Base-by-base conservation (phyloP, 2,113 vertebrate species). In the Neodontobutis hainanensis region DNA sequence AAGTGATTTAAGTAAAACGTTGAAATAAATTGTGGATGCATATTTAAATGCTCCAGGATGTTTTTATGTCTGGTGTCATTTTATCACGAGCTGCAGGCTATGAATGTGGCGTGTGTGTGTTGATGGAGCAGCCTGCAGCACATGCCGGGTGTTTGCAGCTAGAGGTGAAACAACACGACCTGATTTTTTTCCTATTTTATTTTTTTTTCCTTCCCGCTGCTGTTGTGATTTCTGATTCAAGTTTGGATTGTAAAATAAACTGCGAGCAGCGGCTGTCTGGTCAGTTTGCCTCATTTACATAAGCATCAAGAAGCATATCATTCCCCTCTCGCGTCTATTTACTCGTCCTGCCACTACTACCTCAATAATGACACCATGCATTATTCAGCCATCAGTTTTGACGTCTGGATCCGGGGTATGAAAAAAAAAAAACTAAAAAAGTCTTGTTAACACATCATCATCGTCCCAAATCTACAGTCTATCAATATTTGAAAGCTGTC, bases 201-300 rank as follows among this genome's bases (percentile, higher is more conserved):
- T n/a, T n/a, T n/a, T n/a, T n/a, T n/a, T n/a, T n/a, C 19, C 19
- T 27, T 27, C 19, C 19, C 77, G 55, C 63, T 82, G 73, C 11
- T 78, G 62, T 72, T 74, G 48, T 65, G 75, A 81, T 79, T 83
- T 77, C 40, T 61, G 64, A 27, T 27, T 27, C 19, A 27, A 80
- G 57, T 83, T 84, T 68, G 51, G 50, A 43, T 27, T 27, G 38
- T 8, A 61, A 35, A 68, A 69, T 58, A 35, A 78, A 75, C 70
- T 67, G 49, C 61, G 77, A 71, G 34, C 52, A 55, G 74, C 47
- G 73, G 65, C 81, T 80, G 84, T 89, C 84, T 88, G 89, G 86
- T 88, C 87, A 90, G 79, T 84, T 70, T 75, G 75, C 40, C 63
- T 89, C 78, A 89, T 89, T 90, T 87, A 61, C 87, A 89, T 86